Conservation (phyloP, 35 echinoderm and acorn worm species). For the Chiridota heheva region DNA sequence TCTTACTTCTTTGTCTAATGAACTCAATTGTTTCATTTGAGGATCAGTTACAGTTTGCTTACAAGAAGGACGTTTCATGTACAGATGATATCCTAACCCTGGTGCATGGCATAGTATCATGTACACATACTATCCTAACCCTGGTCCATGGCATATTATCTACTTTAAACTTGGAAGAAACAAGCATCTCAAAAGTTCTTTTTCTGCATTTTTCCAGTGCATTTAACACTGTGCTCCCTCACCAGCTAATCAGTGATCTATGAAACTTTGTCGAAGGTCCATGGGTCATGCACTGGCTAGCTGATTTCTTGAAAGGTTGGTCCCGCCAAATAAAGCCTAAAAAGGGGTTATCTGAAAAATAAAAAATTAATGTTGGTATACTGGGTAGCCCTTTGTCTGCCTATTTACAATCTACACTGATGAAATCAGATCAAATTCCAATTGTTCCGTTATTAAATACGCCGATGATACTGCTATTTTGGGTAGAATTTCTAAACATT, state of each 20-base stretch:
- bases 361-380: too few species aligned
- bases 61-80: not conserved
- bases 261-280: too few species aligned
- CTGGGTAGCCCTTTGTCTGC: not conserved
- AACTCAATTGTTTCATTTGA: not conserved
- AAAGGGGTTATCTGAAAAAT: too few species aligned
- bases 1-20: not conserved
- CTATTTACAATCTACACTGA: not conserved
- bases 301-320: too few species aligned
- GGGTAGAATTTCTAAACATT: not conserved
- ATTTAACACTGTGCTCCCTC: too few species aligned
- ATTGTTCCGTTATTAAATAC: slow-evolving; percentile 8
- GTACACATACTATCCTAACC: not conserved
- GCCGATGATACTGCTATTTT: slow-evolving; percentile 6
- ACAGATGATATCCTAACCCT: not conserved
- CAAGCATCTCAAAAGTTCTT: too few species aligned
- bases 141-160: slow-evolving; percentile 1
- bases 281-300: too few species aligned
- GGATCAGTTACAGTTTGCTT: not conserved
- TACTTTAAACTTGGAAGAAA: too few species aligned
- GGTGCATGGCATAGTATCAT: too few species aligned
- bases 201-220: too few species aligned
- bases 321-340: too few species aligned
- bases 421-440: slow-evolving; percentile 1
- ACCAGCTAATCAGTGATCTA: too few species aligned